Evolutionary conservation across 92 coral and sea anemone genomes (phyloP).

Genomic region (Epizoanthus ramosus): DNA sequence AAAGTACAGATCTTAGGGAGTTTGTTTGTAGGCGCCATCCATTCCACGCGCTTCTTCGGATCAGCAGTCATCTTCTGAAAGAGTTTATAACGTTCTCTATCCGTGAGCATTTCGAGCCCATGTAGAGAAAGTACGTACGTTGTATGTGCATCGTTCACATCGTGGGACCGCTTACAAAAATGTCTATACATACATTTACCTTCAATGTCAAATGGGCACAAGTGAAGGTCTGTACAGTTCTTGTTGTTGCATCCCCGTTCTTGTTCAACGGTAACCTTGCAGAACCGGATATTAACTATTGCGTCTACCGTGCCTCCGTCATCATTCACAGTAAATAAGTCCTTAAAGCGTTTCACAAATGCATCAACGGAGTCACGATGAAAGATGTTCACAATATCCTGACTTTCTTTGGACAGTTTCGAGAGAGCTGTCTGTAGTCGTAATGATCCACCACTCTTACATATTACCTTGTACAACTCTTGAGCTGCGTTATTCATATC

Average conservation of each 20-base stretch:
- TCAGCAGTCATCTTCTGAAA: background rate
- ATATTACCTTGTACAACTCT: conserved; percentile 10
- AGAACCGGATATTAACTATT: background rate
- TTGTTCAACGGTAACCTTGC: background rate
- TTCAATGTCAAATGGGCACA: conserved; percentile 14
- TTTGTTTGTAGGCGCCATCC: background rate
- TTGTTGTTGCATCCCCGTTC: background rate
- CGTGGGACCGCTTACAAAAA: conserved; percentile 25
- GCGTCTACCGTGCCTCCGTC: background rate
- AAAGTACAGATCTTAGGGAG: conserved; percentile 7
- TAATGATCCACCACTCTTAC: conserved; percentile 14
- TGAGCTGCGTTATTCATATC: background rate
- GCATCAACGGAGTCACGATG: background rate
- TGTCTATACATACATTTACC: background rate
- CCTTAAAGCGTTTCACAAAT: conserved; percentile 12
- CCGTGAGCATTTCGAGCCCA: background rate
- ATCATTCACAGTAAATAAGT: conserved; percentile 1
- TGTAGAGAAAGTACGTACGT: background rate
- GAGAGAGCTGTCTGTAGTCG: background rate
- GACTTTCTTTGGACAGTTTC: conserved; percentile 18
- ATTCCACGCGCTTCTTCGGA: background rate
- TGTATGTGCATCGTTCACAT: conserved; percentile 9
- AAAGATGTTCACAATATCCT: background rate
- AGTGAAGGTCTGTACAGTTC: background rate
- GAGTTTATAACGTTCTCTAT: conserved; percentile 9